Evolutionary conservation across 2,113 vertebrate species (phyloP).

Genomic region (Zapornia atra): DNA sequence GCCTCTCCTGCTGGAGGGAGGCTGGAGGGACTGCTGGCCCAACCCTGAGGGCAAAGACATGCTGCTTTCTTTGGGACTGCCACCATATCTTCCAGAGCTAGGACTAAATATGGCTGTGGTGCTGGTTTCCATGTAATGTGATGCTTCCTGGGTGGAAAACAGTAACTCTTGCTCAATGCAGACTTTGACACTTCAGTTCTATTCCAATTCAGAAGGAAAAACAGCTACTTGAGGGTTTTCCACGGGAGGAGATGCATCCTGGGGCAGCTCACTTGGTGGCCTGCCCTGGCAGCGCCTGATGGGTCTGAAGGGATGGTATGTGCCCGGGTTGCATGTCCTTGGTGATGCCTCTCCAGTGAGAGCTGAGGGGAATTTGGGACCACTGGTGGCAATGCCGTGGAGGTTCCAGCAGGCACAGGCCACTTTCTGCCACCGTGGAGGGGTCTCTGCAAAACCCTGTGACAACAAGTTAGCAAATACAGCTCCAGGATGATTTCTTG

Average conservation of each 20-base stretch:
- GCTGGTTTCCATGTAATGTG: background rate
- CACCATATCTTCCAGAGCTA: background rate
- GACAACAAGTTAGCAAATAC: slow-evolving; percentile 28
- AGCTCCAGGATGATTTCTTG: background rate
- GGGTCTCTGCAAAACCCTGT: background rate
- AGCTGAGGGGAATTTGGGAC: background rate
- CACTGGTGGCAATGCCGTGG: accelerated
- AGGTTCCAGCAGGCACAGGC: background rate
- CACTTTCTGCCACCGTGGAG: background rate
- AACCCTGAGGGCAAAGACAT: background rate
- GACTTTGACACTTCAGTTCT: background rate
- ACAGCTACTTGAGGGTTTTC: background rate
- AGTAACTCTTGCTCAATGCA: background rate
- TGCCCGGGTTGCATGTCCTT: background rate
- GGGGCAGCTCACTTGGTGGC: background rate
- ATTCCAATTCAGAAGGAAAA: background rate
- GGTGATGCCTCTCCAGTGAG: background rate
- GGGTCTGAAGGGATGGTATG: background rate
- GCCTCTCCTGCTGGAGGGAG: background rate
- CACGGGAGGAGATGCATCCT: background rate
- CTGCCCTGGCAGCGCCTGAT: background rate
- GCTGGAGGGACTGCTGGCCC: background rate
- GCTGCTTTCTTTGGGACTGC: background rate
- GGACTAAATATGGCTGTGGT: background rate
- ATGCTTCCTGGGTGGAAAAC: background rate